Evolutionary conservation across 2,888 invertebrate genomes (phyloP).

Genomic region (Nemurella pictetii): DNA sequence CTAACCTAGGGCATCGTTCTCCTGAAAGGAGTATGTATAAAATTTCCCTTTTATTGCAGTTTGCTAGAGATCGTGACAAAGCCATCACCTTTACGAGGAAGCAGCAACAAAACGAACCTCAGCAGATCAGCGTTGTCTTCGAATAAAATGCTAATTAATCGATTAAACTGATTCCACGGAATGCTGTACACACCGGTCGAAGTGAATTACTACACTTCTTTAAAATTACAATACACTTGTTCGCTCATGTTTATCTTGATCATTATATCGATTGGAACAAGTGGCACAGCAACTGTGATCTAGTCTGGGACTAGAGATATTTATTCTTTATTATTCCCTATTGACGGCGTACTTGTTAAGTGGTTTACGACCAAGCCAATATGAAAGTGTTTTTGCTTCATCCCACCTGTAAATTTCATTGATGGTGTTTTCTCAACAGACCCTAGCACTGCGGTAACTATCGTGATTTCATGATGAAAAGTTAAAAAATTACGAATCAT

Average conservation of each 20-base stretch:
- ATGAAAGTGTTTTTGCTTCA: not conserved
- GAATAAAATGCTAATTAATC: not conserved
- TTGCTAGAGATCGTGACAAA: not conserved
- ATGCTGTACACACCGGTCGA: not conserved
- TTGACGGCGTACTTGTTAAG: too few relatives aligned
- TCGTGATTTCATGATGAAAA: too few relatives aligned
- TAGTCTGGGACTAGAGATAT: not conserved
- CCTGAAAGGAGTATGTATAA: not conserved
- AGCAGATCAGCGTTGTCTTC: not conserved
- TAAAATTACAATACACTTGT: not conserved
- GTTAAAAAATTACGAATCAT: too few relatives aligned
- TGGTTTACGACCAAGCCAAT: not conserved
- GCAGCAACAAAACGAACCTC: not conserved
- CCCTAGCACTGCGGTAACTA: too few relatives aligned
- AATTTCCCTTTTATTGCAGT: not conserved
- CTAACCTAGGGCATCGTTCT: not conserved
- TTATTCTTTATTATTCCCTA: too few relatives aligned
- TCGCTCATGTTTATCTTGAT: not conserved
- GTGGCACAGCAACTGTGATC: not conserved
- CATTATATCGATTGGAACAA: not conserved
- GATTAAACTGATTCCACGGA: not conserved
- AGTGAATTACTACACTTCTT: not conserved
- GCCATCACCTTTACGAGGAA: not conserved
- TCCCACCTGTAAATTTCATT: too few relatives aligned
- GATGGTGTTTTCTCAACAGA: too few relatives aligned